A percentile compares a stretch with the other conserved stretches of the same genome.
Conservation (phyloP, 1,140 invertebrate species). For the Stegodyphus dumicola region DNA sequence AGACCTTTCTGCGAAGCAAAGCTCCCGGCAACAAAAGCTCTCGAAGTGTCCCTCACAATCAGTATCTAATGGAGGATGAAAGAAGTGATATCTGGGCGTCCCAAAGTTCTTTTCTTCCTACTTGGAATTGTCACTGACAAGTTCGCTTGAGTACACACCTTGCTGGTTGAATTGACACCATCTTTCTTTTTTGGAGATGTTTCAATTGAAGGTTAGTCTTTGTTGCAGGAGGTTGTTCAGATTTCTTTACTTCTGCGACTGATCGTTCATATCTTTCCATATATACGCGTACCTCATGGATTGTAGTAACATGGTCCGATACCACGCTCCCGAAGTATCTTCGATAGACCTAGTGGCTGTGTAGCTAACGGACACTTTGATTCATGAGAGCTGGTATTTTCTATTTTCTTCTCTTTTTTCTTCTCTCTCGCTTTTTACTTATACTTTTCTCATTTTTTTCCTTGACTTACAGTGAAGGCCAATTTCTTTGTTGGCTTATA, state of each 20-base stretch:
- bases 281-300: conserved; percentile 14
- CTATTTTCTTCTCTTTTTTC: background rate
- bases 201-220: conserved; percentile 29
- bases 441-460: too few relatives aligned
- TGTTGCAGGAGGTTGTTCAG: conserved; percentile 42
- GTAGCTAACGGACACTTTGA: background rate
- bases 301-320: conserved; percentile 32
- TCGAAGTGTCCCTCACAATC: conserved; percentile 37
- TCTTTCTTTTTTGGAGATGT: conserved; percentile 42
- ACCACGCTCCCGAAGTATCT: conserved; percentile 12
- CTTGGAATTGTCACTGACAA: conserved; percentile 57
- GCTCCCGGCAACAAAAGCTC: conserved; percentile 13
- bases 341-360: background rate
- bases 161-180: conserved; percentile 51
- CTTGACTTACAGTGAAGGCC: too few relatives aligned
- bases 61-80: conserved; percentile 57
- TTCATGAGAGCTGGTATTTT: conserved; percentile 1
- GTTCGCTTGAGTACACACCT: conserved; percentile 53
- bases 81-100: conserved; percentile 42
- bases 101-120: conserved; percentile 26
- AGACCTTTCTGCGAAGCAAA: conserved; percentile 28
- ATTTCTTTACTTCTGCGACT: conserved; percentile 6
- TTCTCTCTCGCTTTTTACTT: background rate
- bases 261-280: conserved; percentile 33
- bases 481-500: too few relatives aligned